These are phyloP conservation scores for Scelioninae gen. 2 DNA, from an alignment of 2,888 invertebrate species.

Conservation along the genomic window DNA sequence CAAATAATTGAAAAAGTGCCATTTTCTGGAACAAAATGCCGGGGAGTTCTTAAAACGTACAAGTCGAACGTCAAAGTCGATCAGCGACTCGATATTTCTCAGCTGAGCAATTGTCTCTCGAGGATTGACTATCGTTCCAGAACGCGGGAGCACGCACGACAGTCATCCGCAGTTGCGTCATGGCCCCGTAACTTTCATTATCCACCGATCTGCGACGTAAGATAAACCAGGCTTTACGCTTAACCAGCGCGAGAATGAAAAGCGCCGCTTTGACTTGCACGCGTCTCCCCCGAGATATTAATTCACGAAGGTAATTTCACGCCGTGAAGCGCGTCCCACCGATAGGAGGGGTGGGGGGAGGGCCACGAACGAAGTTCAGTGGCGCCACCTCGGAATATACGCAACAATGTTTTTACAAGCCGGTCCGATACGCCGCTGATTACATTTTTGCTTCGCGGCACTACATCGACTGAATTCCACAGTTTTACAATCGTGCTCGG, in stretches of 20 bases:
- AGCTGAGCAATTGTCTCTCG: conserved; percentile 52
- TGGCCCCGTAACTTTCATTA: conserved; percentile 58
- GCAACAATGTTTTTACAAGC: conserved; percentile 36
- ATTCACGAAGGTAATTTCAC: conserved; percentile 59
- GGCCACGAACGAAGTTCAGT: conserved; percentile 42
- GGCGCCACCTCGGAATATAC: conserved; percentile 20
- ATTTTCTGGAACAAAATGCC: neutral
- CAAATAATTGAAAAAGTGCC: conserved; percentile 30
- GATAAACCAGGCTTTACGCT: conserved; percentile 59
- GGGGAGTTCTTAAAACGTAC: conserved; percentile 26
- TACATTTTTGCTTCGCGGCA: conserved; percentile 40
- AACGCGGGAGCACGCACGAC: conserved; percentile 57
- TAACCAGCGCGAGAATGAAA: conserved; percentile 58
- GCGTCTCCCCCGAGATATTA: conserved; percentile 56
- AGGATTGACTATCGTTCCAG: conserved; percentile 56
- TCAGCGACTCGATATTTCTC: conserved; percentile 59
- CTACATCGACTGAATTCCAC: conserved; percentile 16
- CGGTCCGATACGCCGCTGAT: conserved; percentile 36
- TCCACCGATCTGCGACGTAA: conserved; percentile 56
- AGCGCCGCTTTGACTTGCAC: conserved; percentile 56
- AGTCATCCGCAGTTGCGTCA: conserved; percentile 57
- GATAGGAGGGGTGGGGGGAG: conserved; percentile 23
- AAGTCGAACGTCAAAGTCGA: conserved; percentile 50
- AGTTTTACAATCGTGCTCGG: neutral
- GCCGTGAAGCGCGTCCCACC: conserved; percentile 32